phyloP scores from a whole-genome alignment of 1,140 invertebrate species.

The Capitella teleta region DNA sequence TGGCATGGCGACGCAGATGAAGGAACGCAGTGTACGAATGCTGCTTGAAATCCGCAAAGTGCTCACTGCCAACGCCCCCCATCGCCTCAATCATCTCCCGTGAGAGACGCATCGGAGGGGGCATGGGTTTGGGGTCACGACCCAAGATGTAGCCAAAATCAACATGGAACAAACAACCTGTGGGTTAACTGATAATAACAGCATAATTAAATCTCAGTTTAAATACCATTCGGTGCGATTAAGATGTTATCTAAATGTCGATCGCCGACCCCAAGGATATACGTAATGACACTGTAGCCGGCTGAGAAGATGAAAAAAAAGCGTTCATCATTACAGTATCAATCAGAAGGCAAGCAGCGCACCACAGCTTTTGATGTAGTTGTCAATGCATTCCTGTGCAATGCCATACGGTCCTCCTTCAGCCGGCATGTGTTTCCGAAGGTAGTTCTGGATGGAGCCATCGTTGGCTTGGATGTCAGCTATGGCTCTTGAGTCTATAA shows the following conservation, averaged over 20 bases:
- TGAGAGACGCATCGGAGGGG: conserved; percentile 89
- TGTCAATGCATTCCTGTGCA: conserved; percentile 88
- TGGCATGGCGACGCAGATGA: conserved; percentile 80
- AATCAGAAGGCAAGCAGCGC: conserved; percentile 16
- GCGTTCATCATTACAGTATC: not conserved
- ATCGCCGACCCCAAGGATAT: conserved; percentile 93
- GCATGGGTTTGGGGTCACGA: conserved; percentile 93
- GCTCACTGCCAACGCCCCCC: conserved; percentile 79
- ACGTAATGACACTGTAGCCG: conserved; percentile 98
- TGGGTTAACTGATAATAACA: conserved; percentile 8
- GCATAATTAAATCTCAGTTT: conserved; percentile 1
- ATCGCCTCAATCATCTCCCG: conserved; percentile 99
- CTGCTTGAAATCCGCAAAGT: conserved; percentile 88
- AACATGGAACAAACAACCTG: conserved; percentile 89
- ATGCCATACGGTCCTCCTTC: conserved; percentile 83
- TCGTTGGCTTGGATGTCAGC: conserved; percentile 80
- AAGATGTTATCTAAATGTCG: conserved; percentile 95
- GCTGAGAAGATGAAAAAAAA: conserved; percentile 43
- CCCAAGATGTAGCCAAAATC: conserved; percentile 99
- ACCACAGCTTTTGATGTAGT: conserved; percentile 91
- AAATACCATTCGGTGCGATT: conserved; percentile 61
- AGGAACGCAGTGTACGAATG: conserved; percentile 93
- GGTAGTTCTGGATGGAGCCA: conserved; percentile 53
- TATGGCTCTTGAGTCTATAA: conserved; percentile 85
- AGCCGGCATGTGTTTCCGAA: conserved; percentile 76